A percentile compares a stretch with the other conserved stretches of the same genome.
These are phyloP conservation scores for Oligia fasciuncula DNA, from an alignment of 2,888 invertebrate genomes.

Conservation along the genomic window DNA sequence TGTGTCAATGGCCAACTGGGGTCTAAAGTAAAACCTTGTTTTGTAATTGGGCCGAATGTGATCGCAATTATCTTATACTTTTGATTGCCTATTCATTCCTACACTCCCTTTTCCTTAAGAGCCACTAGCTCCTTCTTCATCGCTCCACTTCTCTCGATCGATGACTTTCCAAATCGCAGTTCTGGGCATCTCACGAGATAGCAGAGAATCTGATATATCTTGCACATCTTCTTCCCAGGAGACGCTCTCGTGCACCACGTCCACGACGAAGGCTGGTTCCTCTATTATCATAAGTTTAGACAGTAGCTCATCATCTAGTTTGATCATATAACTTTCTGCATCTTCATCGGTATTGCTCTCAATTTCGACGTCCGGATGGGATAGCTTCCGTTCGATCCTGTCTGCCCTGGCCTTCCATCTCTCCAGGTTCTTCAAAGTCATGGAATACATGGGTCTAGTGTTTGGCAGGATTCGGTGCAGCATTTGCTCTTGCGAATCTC, in stretches of 20 bases:
- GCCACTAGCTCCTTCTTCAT: constrained; percentile 69
- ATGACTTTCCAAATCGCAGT: constrained; percentile 68
- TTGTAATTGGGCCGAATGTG: not conserved
- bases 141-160: constrained; percentile 69
- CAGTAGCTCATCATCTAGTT: not conserved
- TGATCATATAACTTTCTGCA: not conserved
- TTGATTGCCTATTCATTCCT: not conserved
- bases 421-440: constrained; percentile 90
- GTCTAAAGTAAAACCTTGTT: not conserved
- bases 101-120: not conserved
- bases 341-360: constrained; percentile 7
- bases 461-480: constrained; percentile 91
- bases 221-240: constrained; percentile 72
- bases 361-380: not conserved
- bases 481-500: too few relatives aligned
- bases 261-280: constrained; percentile 27
- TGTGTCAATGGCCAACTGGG: not conserved
- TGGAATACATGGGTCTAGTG: constrained; percentile 92
- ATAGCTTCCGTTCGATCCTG: constrained; percentile 41
- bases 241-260: constrained; percentile 60
- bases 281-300: constrained; percentile 28
- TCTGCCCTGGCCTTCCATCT: constrained; percentile 74
- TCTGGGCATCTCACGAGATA: constrained; percentile 22
- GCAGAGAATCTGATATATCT: constrained; percentile 25
- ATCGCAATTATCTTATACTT: not conserved